phyloP scores from a whole-genome alignment of 2,113 vertebrate genomes.

The Laticauda laticaudata region DNA sequence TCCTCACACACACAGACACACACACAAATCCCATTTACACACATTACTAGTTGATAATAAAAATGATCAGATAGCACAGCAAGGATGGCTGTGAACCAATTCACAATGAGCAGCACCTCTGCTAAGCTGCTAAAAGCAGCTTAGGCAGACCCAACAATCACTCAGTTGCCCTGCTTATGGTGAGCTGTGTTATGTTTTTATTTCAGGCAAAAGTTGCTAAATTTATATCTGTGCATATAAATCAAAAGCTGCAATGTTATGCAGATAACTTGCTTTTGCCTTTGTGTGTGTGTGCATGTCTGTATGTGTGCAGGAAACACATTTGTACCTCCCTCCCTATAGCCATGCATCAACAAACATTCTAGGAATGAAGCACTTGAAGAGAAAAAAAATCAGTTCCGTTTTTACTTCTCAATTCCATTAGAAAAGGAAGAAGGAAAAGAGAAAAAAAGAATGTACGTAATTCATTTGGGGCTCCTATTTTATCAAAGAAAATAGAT shows the following conservation, averaged over 20 bases:
- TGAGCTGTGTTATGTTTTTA: neutral
- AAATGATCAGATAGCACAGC: neutral
- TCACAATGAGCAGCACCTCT: neutral
- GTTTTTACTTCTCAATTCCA: neutral
- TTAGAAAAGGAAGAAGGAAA: neutral
- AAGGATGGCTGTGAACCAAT: neutral
- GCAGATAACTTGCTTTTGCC: neutral
- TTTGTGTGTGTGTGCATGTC: neutral
- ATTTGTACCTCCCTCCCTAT: neutral
- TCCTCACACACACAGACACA: no score
- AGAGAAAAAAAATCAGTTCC: neutral
- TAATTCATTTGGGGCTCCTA: neutral
- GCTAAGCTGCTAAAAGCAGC: neutral
- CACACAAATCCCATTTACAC: no score
- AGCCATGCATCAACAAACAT: neutral
- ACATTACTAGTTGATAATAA: neutral
- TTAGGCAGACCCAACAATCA: neutral
- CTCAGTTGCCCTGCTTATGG: neutral
- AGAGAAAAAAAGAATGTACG: neutral
- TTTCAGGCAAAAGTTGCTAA: neutral
- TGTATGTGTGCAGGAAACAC: neutral
- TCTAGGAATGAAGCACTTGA: neutral
- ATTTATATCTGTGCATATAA: neutral
- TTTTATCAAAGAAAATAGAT: neutral
- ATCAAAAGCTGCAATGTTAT: neutral